phyloP scores from a whole-genome alignment of 2,113 vertebrate genomes.

The Salvelinus namaycush region DNA sequence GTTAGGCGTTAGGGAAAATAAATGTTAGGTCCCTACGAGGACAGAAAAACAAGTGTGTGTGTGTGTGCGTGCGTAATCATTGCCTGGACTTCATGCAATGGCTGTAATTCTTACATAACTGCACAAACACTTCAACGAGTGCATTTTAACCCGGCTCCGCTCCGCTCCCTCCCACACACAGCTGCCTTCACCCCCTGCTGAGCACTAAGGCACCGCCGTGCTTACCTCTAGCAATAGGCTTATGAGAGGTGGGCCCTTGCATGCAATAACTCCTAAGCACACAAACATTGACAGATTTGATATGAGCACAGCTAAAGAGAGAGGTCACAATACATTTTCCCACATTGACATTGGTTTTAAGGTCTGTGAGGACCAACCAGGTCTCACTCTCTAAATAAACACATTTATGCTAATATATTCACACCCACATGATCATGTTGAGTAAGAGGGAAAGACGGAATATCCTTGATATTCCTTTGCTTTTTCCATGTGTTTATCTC shows the following conservation, averaged over 20 bases:
- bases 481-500: not conserved
- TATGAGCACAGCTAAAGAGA: too few species aligned
- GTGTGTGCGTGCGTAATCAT: not conserved
- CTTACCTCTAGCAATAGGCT: slow-evolving; percentile 18
- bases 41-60: not conserved
- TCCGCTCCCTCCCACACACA: slow-evolving; percentile 8
- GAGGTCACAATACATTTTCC: not conserved
- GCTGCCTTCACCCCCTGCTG: not conserved
- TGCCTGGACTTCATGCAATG: too few species aligned
- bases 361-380: too few species aligned
- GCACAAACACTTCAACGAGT: slow-evolving; percentile 20
- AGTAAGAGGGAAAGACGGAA: not conserved
- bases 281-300: too few species aligned
- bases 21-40: too few species aligned
- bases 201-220: slow-evolving; percentile 6
- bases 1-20: too few species aligned
- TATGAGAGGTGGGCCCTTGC: not conserved
- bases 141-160: slow-evolving; percentile 9
- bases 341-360: too few species aligned
- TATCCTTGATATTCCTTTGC: not conserved
- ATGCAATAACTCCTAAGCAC: not conserved
- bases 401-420: not conserved
- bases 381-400: not conserved
- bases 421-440: not conserved
- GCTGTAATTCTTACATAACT: slow-evolving; percentile 39